Conservation (phyloP, 2,888 invertebrate species). For the Parascotia fuliginaria region DNA sequence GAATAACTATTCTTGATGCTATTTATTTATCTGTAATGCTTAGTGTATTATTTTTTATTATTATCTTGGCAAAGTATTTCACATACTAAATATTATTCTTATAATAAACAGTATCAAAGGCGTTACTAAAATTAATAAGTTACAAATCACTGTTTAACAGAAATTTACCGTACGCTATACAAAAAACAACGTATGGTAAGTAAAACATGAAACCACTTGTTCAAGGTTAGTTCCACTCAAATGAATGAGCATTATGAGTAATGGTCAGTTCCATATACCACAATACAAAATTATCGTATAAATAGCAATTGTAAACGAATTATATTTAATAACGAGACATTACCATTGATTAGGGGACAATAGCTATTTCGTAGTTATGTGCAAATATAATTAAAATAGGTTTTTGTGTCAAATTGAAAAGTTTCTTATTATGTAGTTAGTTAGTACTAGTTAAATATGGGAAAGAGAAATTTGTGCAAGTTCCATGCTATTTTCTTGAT, state of each 20-base stretch:
- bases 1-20: neutral
- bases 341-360: slow-evolving; percentile 40
- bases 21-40: no score
- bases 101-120: neutral
- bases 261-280: slow-evolving; percentile 29
- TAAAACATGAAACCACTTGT: slow-evolving; percentile 2
- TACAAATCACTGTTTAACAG: neutral
- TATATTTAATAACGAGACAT: slow-evolving; percentile 31
- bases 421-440: no score
- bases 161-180: neutral
- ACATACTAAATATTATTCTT: neutral
- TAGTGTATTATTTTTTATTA: no score
- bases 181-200: neutral
- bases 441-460: no score
- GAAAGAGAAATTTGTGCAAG: no score
- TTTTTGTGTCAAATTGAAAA: no score
- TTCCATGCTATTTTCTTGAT: no score
- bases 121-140: neutral
- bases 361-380: slow-evolving; percentile 22
- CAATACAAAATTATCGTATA: slow-evolving; percentile 25
- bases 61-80: neutral
- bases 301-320: slow-evolving; percentile 43
- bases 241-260: slow-evolving; percentile 22
- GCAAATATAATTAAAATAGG: no score
- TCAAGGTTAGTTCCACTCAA: slow-evolving; percentile 14